Percentiles rank a stretch among this genome's conserved stretches.
Conservation (phyloP, 2,797 vertebrate genomes). For the Avahi laniger region DNA sequence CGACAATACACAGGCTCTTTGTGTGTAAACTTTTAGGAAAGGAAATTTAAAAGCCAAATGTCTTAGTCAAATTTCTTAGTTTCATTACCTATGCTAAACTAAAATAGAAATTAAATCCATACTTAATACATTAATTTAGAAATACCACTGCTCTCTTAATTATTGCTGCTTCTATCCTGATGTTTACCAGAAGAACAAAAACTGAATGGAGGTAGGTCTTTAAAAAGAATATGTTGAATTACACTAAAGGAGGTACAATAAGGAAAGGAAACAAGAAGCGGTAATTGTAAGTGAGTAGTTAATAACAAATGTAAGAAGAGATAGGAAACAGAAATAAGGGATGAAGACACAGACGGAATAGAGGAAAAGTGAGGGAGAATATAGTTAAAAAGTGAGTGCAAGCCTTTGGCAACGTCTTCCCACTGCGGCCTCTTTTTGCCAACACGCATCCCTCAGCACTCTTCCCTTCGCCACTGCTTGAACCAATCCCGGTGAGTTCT, state of each 20-base stretch:
- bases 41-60: neutral
- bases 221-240: neutral
- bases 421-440: neutral
- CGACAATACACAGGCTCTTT: neutral
- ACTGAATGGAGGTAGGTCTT: neutral
- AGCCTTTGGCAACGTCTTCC: neutral
- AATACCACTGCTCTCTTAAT: neutral
- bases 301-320: neutral
- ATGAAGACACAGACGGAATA: neutral
- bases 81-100: neutral
- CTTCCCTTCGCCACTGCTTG: neutral
- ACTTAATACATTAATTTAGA: neutral
- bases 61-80: neutral
- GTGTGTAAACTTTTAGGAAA: neutral
- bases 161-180: neutral
- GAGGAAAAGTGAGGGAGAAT: neutral
- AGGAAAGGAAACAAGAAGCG: neutral
- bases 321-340: neutral
- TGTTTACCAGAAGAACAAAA: constrained; percentile 13
- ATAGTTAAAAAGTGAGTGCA: neutral
- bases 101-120: neutral
- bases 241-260: neutral
- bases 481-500: neutral
- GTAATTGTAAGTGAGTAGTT: neutral
- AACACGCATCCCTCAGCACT: neutral